Conservation (phyloP, 1,140 invertebrate genomes). For the Calliphora vicina region DNA sequence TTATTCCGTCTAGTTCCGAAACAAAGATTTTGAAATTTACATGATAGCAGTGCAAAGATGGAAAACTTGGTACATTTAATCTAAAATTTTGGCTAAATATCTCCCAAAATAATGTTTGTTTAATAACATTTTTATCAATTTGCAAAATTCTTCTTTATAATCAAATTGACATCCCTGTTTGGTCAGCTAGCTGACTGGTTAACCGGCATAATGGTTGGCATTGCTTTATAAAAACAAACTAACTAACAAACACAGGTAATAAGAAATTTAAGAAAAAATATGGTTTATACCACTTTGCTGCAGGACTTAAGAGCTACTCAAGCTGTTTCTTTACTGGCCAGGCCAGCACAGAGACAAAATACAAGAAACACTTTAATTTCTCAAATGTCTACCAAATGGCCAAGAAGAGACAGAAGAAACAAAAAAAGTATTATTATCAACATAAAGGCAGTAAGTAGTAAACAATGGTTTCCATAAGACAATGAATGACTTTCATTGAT, state of each 20-base stretch:
- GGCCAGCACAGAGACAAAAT: not conserved
- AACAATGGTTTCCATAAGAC: constrained; percentile 12
- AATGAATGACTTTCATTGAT: constrained; percentile 26
- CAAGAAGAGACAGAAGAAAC: not conserved
- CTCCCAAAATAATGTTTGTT: too few species aligned
- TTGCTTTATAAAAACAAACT: too few species aligned
- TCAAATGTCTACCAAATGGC: not conserved
- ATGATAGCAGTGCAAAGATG: too few species aligned
- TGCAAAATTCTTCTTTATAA: too few species aligned
- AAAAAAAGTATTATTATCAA: not conserved
- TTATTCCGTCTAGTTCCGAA: too few species aligned
- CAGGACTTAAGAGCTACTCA: constrained; percentile 10
- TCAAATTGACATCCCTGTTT: not conserved
- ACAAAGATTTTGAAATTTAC: too few species aligned
- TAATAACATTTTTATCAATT: too few species aligned
- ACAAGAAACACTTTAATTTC: not conserved
- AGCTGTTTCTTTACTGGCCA: constrained; percentile 3
- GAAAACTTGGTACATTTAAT: too few species aligned
- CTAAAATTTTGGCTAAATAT: too few species aligned
- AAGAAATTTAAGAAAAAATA: not conserved
- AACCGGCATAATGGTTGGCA: not conserved
- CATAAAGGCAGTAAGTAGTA: not conserved
- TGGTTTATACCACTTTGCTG: not conserved
- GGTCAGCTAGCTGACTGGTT: not conserved
- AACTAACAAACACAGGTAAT: not conserved